Evolutionary conservation across 2,888 invertebrate genomes (phyloP).

Genomic region (Nephrotoma flavescens): DNA sequence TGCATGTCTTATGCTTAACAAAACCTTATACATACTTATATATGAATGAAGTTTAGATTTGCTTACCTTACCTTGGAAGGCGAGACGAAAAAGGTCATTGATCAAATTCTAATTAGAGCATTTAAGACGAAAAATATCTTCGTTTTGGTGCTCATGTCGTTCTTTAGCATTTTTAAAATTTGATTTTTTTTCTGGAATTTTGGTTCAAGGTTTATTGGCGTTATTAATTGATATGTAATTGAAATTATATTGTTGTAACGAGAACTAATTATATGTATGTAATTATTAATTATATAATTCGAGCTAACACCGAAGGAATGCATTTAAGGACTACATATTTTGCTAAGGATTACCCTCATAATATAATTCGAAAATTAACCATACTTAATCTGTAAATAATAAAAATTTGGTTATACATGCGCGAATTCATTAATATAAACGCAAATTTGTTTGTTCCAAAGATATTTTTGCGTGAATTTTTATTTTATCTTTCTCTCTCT

Average conservation of each 20-base stretch:
- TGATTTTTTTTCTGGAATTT: neutral
- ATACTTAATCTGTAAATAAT: too few species aligned
- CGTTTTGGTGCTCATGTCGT: neutral
- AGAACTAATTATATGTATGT: neutral
- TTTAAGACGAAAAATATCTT: too few species aligned
- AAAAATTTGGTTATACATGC: too few species aligned
- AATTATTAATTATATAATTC: neutral
- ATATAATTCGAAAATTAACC: too few species aligned
- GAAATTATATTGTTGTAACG: neutral
- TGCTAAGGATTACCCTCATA: too few species aligned
- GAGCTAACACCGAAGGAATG: too few species aligned
- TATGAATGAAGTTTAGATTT: neutral
- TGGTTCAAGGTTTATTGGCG: neutral
- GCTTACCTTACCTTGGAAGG: neutral
- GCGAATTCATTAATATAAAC: too few species aligned
- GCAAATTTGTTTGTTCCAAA: too few species aligned
- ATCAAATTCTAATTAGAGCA: neutral
- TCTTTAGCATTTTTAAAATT: neutral
- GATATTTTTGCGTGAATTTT: too few species aligned
- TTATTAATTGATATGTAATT: neutral
- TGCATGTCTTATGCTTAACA: neutral
- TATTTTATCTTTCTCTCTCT: too few species aligned
- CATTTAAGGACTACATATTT: too few species aligned
- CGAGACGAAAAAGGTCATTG: neutral
- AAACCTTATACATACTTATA: neutral